Evolutionary conservation across 2,888 invertebrate genomes (phyloP).

Genomic region (Gandaritis pyraliata): DNA sequence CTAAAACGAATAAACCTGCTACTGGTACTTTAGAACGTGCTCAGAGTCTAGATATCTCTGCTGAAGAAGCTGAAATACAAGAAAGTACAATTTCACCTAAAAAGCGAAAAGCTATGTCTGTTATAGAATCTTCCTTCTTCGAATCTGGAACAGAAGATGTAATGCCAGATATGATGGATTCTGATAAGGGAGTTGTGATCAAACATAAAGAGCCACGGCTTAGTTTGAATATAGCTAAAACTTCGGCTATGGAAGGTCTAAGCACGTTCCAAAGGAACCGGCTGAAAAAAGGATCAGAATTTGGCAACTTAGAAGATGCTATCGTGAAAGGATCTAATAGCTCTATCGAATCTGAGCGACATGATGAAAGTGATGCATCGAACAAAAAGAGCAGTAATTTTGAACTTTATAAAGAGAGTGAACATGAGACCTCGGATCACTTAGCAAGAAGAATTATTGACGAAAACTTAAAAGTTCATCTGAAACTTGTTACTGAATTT

Average conservation of each 20-base stretch:
- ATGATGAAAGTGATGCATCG: conserved; percentile 55
- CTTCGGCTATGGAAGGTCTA: conserved; percentile 86
- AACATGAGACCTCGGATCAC: conserved; percentile 77
- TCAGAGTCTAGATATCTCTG: conserved; percentile 91
- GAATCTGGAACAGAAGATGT: conserved; percentile 72
- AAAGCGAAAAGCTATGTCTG: conserved; percentile 87
- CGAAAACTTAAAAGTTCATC: conserved; percentile 78
- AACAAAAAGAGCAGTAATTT: conserved; percentile 57
- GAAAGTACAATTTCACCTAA: conserved; percentile 81
- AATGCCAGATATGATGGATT: conserved; percentile 77
- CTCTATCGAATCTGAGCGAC: conserved; percentile 74
- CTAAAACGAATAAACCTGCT: conserved; percentile 74
- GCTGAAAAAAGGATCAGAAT: conserved; percentile 89
- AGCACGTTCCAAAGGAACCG: conserved; percentile 88
- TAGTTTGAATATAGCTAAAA: conserved; percentile 78
- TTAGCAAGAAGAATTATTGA: conserved; percentile 77
- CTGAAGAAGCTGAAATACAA: conserved; percentile 75
- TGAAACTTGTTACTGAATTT: conserved; percentile 78
- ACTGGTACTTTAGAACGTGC: conserved; percentile 89
- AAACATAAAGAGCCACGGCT: conserved; percentile 85
- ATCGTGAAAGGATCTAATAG: conserved; percentile 84
- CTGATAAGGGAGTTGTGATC: conserved; percentile 64
- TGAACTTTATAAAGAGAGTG: conserved; percentile 59
- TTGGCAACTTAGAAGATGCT: conserved; percentile 91
- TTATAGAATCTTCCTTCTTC: conserved; percentile 76